Percentiles rank a stretch among this genome's conserved stretches.
Evolutionary conservation across 1,140 invertebrate genomes (phyloP).

Genomic region (Thalassaphorura encarpata): DNA sequence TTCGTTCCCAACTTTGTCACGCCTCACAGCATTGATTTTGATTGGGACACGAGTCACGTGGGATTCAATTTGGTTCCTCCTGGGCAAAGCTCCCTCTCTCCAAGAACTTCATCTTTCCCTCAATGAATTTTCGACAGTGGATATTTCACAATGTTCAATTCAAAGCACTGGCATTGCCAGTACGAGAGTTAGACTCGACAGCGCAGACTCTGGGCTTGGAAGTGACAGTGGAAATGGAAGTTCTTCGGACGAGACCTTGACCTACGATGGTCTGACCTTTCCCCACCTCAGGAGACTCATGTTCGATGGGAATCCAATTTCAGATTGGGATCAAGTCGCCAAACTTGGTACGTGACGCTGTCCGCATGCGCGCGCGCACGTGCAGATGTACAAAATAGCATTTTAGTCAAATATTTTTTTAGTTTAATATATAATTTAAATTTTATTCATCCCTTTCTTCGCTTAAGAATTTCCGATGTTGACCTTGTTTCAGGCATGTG

Average conservation of each 20-base stretch:
- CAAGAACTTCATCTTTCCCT: conserved; percentile 84
- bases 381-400: too few species aligned
- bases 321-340: conserved; percentile 66
- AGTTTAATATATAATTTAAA: neutral
- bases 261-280: conserved; percentile 27
- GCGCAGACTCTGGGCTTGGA: conserved; percentile 40
- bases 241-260: conserved; percentile 28
- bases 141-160: conserved; percentile 51
- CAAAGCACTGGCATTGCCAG: conserved; percentile 29
- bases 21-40: conserved; percentile 64
- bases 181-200: conserved; percentile 59
- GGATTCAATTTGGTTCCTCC: conserved; percentile 63
- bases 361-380: too few species aligned
- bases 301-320: conserved; percentile 55
- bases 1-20: conserved; percentile 42
- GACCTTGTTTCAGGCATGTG: conserved; percentile 19
- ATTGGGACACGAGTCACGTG: conserved; percentile 77
- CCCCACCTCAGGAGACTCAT: conserved; percentile 33
- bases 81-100: conserved; percentile 58
- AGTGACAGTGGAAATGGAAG: conserved; percentile 31
- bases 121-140: conserved; percentile 68
- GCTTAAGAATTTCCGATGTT: too few species aligned
- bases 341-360: conserved; percentile 52
- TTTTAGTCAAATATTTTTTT: too few species aligned
- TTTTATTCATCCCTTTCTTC: too few species aligned